Conservation (phyloP, 2,797 vertebrate genomes). For the Sphenopsis melanotis region DNA sequence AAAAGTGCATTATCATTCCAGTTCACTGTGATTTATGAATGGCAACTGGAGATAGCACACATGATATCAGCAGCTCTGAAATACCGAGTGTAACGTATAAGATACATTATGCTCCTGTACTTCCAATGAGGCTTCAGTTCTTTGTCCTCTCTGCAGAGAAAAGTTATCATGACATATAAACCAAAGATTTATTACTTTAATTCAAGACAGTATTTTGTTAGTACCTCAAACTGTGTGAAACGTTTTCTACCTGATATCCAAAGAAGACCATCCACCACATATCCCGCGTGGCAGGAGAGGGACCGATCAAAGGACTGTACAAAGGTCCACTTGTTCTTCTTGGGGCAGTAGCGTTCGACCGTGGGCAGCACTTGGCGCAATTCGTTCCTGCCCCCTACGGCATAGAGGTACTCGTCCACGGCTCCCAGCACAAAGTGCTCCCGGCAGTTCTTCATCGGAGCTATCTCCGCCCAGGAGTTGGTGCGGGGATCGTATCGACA, state of each 20-base stretch:
- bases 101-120: background rate
- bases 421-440: conserved; percentile 94
- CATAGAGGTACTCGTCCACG: conserved; percentile 89
- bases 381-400: conserved; percentile 91
- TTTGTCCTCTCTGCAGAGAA: background rate
- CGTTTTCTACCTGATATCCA: conserved; percentile 93
- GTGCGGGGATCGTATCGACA: conserved; percentile 91
- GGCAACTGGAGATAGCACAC: background rate
- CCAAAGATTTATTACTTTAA: background rate
- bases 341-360: conserved; percentile 93
- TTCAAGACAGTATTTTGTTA: background rate
- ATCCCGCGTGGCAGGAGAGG: conserved; percentile 94
- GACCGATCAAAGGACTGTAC: conserved; percentile 94
- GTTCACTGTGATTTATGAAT: background rate
- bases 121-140: background rate
- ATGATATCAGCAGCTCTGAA: background rate
- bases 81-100: background rate
- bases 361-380: conserved; percentile 93
- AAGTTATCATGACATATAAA: background rate
- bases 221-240: conserved; percentile 41
- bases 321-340: conserved; percentile 96
- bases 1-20: background rate
- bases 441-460: conserved; percentile 94
- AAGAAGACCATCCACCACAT: conserved; percentile 90
- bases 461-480: conserved; percentile 92